Evolutionary conservation across 1,140 invertebrate species (phyloP), one percentile per base, ranked within the genome.

Genomic region (Marisa cornuarietis): DNA sequence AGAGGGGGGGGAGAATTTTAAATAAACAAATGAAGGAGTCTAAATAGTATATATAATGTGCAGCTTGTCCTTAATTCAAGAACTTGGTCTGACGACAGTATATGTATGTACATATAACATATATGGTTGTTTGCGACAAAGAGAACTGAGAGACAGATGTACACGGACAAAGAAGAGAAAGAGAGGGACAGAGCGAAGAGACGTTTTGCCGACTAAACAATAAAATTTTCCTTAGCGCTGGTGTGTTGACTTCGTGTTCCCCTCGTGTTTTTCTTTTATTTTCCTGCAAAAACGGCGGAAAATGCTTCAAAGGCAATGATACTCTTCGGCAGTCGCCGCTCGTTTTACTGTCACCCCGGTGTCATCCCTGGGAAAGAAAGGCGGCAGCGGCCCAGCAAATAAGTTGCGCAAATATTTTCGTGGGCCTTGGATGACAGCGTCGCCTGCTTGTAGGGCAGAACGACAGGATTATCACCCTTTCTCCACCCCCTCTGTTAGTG

Each of bases 331-430:
- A 58, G 11, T 58, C 16, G 54, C 54, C 54, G 11, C 11, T 18
- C 16, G 54, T 18, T 58, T 18, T 14, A 58, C 54, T 58, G 54
- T 58, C 54, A 18, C 54, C 11, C 54, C 54, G 11, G 54, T 58
- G 54, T 58, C 54, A 58, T 58, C 54, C 54, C 16, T 58, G 54
- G 54, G 54, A 58, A 58, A 58, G 9, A 58, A 58, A 58, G 54
- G 54, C 54, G 11, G 11, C 54, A 58, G 54, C 71, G 49, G 71
- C 49, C 49, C 51, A 22, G 51, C 49, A 73, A 73, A 73, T 73
- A 73, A 73, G 71, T 73, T 73, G 18, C 42, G 52, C 71, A 73
- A 73, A 73, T 73, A 73, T 52, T 73, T 73, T 73, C 51, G 22
- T 52, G 49, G 14, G 42, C 54, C 49, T 73, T 73, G 9, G 31